Conservation (phyloP, 2,113 vertebrate genomes). For the Dipodomys stephensi region DNA sequence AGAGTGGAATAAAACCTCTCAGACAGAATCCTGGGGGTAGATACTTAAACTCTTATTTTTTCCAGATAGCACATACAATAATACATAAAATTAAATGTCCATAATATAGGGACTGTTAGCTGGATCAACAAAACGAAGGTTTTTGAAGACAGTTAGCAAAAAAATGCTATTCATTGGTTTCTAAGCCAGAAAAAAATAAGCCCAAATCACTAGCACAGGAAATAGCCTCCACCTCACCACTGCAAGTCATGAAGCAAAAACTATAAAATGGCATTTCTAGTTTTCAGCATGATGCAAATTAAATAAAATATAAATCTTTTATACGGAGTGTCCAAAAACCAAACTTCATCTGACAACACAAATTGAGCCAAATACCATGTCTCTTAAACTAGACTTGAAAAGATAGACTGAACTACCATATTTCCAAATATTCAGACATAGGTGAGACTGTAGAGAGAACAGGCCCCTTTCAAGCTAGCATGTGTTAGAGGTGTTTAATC, state of each 20-base stretch:
- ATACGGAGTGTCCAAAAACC: background rate
- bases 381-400: background rate
- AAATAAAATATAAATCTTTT: conserved; percentile 40
- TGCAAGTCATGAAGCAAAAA: conserved; percentile 37
- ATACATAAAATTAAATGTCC: background rate
- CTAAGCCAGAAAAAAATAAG: conserved; percentile 14
- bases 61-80: background rate
- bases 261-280: conserved; percentile 39
- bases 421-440: background rate
- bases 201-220: conserved; percentile 19
- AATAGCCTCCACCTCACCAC: background rate
- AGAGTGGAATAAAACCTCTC: background rate
- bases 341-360: background rate
- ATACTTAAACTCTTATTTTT: conserved; percentile 30
- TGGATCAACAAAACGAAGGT: background rate
- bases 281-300: background rate
- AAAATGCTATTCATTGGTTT: background rate
- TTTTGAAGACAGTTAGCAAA: background rate
- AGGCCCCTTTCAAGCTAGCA: background rate
- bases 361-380: background rate
- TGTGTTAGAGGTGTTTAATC: background rate
- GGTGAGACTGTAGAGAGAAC: background rate
- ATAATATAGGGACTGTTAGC: background rate
- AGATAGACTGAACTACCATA: background rate
- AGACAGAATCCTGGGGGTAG: background rate